These are phyloP conservation scores for Oreotragus oreotragus DNA, from an alignment of 2,113 vertebrate genomes.

Conservation along the genomic window DNA sequence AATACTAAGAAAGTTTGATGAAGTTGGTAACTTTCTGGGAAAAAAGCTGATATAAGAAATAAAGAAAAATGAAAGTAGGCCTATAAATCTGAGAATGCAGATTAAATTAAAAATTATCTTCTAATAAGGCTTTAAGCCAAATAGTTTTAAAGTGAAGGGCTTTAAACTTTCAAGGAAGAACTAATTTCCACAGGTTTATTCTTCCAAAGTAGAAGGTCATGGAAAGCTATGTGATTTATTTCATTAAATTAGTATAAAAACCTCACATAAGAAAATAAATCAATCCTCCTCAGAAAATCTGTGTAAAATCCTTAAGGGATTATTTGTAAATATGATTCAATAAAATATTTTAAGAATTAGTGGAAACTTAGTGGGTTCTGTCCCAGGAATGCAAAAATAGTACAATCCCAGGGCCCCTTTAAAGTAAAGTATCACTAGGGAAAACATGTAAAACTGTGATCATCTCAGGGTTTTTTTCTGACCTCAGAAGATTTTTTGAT, in stretches of 20 bases:
- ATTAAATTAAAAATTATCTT: slow-evolving; percentile 13
- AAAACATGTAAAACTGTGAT: neutral
- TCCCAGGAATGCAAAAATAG: neutral
- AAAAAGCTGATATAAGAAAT: neutral
- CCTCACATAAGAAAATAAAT: neutral
- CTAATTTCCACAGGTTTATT: neutral
- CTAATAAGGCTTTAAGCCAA: neutral
- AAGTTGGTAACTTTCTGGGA: neutral
- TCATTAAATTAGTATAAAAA: slow-evolving; percentile 9
- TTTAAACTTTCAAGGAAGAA: neutral
- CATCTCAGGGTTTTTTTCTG: neutral
- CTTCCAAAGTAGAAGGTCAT: neutral
- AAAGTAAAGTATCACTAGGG: neutral
- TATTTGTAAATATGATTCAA: slow-evolving; percentile 23
- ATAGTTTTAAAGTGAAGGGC: neutral
- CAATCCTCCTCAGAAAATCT: neutral
- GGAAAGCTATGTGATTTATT: neutral
- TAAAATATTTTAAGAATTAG: neutral
- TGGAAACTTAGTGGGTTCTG: neutral
- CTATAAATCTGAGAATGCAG: neutral
- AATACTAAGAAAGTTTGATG: neutral
- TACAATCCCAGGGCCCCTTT: neutral
- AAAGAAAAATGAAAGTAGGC: neutral
- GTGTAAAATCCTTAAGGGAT: neutral
- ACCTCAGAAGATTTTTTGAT: neutral